Percentiles rank a stretch among this genome's conserved stretches.
phyloP scores from a whole-genome alignment of 2,797 vertebrate species.

The Galagoides demidoff region DNA sequence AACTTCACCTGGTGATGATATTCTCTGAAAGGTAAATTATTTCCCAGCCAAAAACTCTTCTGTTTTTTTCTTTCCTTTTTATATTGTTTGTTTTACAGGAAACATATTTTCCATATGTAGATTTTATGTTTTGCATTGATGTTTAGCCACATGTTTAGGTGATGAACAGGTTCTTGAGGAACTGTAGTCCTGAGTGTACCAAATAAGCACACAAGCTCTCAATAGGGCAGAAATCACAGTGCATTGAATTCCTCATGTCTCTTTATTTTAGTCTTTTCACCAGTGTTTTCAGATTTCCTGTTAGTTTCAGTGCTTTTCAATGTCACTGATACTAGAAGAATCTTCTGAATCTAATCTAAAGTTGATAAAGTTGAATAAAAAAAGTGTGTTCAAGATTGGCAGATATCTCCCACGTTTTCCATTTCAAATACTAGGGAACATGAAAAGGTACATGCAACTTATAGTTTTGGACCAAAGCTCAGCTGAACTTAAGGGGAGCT shows the following conservation, averaged over 20 bases:
- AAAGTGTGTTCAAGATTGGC: neutral
- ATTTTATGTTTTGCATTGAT: neutral
- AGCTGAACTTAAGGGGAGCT: neutral
- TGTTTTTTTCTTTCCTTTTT: neutral
- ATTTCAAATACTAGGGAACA: neutral
- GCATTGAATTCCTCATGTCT: neutral
- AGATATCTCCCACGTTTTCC: neutral
- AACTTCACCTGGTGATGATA: neutral
- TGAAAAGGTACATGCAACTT: neutral
- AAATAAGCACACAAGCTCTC: neutral
- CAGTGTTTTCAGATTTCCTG: slow-evolving; percentile 42
- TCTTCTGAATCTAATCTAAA: neutral
- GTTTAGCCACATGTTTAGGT: neutral
- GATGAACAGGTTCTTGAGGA: neutral
- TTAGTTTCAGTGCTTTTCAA: slow-evolving; percentile 22
- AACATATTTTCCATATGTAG: neutral
- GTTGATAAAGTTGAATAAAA: slow-evolving; percentile 3
- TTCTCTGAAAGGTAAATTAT: neutral
- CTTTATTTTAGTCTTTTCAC: neutral
- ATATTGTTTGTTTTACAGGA: neutral
- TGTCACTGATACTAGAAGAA: neutral
- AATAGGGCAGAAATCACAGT: neutral
- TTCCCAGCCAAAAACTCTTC: neutral
- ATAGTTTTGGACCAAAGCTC: neutral
- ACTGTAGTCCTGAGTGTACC: neutral